A percentile compares a stretch with the other conserved stretches of the same genome.
phyloP scores from a whole-genome alignment of 1,140 invertebrate species.

The Oncopodura yosiiana region DNA sequence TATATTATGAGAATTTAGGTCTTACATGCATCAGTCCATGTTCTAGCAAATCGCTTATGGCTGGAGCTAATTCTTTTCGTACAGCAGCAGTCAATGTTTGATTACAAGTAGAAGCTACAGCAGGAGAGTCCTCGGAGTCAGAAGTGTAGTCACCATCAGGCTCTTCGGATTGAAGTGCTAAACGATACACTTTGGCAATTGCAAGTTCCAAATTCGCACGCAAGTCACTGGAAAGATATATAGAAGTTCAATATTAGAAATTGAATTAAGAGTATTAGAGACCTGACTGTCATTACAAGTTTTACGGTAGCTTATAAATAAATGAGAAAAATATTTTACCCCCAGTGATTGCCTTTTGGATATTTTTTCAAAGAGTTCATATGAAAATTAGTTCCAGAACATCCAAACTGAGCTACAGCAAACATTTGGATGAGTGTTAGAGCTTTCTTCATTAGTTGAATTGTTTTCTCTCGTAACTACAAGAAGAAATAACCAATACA shows the following conservation, averaged over 20 bases:
- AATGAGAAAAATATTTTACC: constrained; percentile 47
- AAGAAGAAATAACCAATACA: constrained; percentile 1
- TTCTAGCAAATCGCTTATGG: constrained; percentile 81
- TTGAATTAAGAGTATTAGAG: neutral
- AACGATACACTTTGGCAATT: constrained; percentile 64
- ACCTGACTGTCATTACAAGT: neutral
- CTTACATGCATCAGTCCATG: constrained; percentile 70
- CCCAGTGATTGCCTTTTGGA: constrained; percentile 78
- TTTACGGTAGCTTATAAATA: neutral
- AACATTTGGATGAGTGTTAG: constrained; percentile 83
- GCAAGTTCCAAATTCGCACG: constrained; percentile 85
- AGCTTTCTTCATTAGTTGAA: constrained; percentile 69
- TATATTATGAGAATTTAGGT: neutral
- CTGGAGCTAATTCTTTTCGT: constrained; percentile 77
- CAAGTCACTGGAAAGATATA: constrained; percentile 57
- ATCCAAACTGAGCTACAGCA: constrained; percentile 81
- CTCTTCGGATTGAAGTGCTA: constrained; percentile 44
- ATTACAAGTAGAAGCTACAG: constrained; percentile 47
- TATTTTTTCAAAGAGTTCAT: constrained; percentile 78
- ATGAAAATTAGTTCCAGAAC: constrained; percentile 58
- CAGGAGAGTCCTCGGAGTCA: constrained; percentile 51
- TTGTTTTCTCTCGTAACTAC: constrained; percentile 46
- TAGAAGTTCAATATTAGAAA: neutral
- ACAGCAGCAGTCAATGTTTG: constrained; percentile 74
- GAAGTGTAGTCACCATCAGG: constrained; percentile 51